Evolutionary conservation across 2,888 invertebrate species (phyloP).

Genomic region (Sphinx pinastri): DNA sequence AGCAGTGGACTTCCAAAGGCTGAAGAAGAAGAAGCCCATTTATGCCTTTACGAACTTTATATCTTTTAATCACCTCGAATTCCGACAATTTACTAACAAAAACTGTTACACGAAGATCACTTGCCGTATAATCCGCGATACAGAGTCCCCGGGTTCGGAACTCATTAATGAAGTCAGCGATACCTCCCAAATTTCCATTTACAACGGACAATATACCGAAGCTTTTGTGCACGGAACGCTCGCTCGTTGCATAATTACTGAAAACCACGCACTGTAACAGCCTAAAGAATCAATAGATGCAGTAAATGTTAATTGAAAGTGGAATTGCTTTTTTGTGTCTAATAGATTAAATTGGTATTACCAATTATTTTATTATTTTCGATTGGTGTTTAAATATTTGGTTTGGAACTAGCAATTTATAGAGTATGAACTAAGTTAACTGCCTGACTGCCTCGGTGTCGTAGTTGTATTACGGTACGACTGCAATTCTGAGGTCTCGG

Average conservation of each 20-base stretch:
- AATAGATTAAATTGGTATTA: no score
- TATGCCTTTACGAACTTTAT: neutral
- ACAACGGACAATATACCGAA: constrained; percentile 30
- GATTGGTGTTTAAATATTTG: no score
- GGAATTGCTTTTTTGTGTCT: neutral
- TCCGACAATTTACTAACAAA: neutral
- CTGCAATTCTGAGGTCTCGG: no score
- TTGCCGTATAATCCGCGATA: constrained; percentile 14
- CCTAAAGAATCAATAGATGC: constrained; percentile 9
- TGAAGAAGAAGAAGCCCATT: no score
- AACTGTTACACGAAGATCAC: neutral
- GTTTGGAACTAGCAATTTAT: no score
- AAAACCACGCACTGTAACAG: constrained; percentile 12
- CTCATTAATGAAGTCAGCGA: constrained; percentile 40
- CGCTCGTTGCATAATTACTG: constrained; percentile 11
- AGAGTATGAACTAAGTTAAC: no score
- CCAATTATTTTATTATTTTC: no score
- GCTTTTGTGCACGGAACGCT: constrained; percentile 7
- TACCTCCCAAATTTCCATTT: constrained; percentile 41
- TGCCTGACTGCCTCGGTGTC: no score
- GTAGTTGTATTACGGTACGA: no score
- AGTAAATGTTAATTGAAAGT: constrained; percentile 10
- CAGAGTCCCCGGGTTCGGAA: constrained; percentile 33
- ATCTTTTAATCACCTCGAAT: neutral
- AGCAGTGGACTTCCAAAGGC: no score